These are phyloP conservation scores for Balaeniceps rex DNA, from an alignment of 2,113 vertebrate genomes.

Conservation along the genomic window DNA sequence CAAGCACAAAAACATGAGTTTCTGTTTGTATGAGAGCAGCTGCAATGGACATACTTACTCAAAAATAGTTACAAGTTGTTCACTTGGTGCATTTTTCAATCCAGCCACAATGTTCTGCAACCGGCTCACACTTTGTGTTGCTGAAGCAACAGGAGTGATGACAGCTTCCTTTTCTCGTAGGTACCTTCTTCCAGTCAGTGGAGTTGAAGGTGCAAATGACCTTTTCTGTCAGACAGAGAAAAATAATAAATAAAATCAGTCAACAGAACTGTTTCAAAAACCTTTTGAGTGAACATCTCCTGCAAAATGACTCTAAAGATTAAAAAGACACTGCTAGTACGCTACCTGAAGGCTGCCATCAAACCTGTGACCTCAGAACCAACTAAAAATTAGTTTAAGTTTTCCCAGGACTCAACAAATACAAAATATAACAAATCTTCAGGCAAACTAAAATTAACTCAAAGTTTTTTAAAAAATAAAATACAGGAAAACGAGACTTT, in stretches of 20 bases:
- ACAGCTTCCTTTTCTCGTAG: constrained; percentile 89
- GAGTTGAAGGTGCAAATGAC: constrained; percentile 92
- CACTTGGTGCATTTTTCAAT: constrained; percentile 84
- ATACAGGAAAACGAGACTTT: neutral
- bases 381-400: neutral
- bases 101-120: constrained; percentile 91
- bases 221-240: constrained; percentile 68
- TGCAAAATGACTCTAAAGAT: neutral
- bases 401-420: neutral
- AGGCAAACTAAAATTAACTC: neutral
- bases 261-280: neutral
- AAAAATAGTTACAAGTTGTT: constrained; percentile 82
- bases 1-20: neutral
- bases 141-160: constrained; percentile 91
- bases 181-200: constrained; percentile 91
- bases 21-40: neutral
- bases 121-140: constrained; percentile 92
- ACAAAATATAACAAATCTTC: neutral
- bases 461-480: neutral
- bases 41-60: constrained; percentile 68
- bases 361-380: neutral
- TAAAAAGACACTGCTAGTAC: neutral
- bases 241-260: neutral
- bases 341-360: neutral
- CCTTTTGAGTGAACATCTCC: neutral